A percentile compares a stretch with the other conserved stretches of the same genome.
Conservation (phyloP, 64 coral and sea anemone species). For the Stichodactyla mertensii region DNA sequence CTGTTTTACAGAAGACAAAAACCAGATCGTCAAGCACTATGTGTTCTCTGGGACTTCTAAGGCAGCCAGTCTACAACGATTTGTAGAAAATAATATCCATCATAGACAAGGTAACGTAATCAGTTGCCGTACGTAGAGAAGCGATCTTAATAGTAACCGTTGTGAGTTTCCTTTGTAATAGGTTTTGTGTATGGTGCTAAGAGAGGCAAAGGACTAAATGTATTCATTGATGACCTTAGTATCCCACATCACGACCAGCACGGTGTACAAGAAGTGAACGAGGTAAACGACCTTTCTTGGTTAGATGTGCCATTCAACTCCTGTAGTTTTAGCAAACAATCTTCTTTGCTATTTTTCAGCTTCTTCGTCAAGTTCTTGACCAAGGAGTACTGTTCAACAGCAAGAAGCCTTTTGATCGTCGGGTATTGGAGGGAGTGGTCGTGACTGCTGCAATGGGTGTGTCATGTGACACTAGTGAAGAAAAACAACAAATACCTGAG, state of each 20-base stretch:
- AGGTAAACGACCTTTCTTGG: conserved; percentile 34
- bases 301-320: background rate
- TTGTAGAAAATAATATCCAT: conserved; percentile 86
- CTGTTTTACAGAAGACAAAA: conserved; percentile 68
- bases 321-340: background rate
- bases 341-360: conserved; percentile 25
- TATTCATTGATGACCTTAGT: conserved; percentile 95
- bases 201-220: conserved; percentile 78
- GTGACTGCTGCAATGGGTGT: conserved; percentile 86
- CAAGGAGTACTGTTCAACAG: conserved; percentile 86
- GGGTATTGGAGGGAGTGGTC: conserved; percentile 76
- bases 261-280: conserved; percentile 88
- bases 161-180: conserved; percentile 2
- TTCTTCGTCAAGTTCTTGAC: conserved; percentile 88
- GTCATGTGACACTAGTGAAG: conserved; percentile 37
- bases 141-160: background rate
- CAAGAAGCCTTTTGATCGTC: conserved; percentile 91
- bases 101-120: conserved; percentile 74
- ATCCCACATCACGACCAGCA: conserved; percentile 63
- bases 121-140: background rate
- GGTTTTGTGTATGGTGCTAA: conserved; percentile 95
- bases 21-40: conserved; percentile 80
- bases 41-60: conserved; percentile 88
- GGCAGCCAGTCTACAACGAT: conserved; percentile 65
- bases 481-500: conserved; percentile 55